Percentiles rank a stretch among this genome's conserved stretches.
Evolutionary conservation across 2,888 invertebrate species (phyloP).

Genomic region (Bombylius discolor): DNA sequence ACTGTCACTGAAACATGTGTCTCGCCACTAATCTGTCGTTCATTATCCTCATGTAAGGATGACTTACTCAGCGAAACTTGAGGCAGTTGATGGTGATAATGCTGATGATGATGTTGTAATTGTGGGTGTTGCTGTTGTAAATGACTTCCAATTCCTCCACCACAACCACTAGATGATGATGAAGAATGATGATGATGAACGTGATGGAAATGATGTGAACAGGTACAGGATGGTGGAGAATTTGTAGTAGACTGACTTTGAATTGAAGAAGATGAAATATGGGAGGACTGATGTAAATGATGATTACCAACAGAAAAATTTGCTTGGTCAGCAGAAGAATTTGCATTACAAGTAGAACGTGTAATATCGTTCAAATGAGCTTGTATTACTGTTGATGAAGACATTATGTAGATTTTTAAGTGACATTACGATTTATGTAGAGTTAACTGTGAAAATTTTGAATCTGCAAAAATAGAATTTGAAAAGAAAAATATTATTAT

Average conservation of each 20-base stretch:
- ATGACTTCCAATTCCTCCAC: background rate
- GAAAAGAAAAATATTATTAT: no score
- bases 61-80: background rate
- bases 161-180: constrained; percentile 19
- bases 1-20: constrained; percentile 20
- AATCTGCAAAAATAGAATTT: no score
- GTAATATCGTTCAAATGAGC: constrained; percentile 6
- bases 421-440: no score
- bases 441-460: no score
- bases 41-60: constrained; percentile 14
- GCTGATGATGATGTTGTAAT: background rate
- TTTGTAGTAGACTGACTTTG: background rate
- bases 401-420: no score
- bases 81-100: background rate
- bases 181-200: constrained; percentile 29
- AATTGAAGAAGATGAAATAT: constrained; percentile 1
- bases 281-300: constrained; percentile 1
- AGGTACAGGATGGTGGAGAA: constrained; percentile 7
- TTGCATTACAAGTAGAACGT: background rate
- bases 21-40: constrained; percentile 19
- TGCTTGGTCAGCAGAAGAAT: background rate
- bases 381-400: background rate
- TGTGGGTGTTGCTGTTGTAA: constrained; percentile 14
- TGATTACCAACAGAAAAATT: constrained; percentile 2
- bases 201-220: constrained; percentile 34